These are phyloP conservation scores for Asarcornis scutulata DNA, from an alignment of 2,113 vertebrate species.

Conservation along the genomic window DNA sequence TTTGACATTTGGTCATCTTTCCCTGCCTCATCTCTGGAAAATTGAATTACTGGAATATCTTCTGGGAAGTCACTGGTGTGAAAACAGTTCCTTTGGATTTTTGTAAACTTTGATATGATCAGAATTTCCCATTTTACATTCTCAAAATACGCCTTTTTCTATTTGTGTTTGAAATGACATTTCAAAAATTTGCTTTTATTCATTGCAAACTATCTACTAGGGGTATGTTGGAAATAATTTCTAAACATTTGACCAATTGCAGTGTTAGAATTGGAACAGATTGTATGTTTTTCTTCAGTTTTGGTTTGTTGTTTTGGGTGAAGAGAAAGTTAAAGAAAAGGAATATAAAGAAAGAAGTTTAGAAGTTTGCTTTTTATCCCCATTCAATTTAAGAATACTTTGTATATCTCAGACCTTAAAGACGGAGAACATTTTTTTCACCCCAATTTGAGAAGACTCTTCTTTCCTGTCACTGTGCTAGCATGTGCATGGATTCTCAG, in stretches of 20 bases:
- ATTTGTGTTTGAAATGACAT: not conserved
- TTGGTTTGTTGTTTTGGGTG: not conserved
- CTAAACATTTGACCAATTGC: not conserved
- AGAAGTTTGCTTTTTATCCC: not conserved
- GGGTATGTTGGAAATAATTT: not conserved
- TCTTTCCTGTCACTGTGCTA: not conserved
- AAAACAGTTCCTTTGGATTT: not conserved
- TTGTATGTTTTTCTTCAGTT: not conserved
- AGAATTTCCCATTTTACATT: not conserved
- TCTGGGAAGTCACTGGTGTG: not conserved
- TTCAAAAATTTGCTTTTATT: not conserved
- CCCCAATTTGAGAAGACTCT: not conserved
- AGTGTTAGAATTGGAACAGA: not conserved
- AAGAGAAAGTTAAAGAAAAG: not conserved
- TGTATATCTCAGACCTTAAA: not conserved
- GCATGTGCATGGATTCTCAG: not conserved
- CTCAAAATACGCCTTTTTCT: not conserved
- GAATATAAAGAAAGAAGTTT: not conserved
- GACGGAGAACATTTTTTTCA: not conserved
- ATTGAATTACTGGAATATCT: not conserved
- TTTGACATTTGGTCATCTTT: not conserved
- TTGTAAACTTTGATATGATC: not conserved
- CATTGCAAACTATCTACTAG: not conserved
- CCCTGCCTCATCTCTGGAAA: not conserved
- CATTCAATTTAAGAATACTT: not conserved